phyloP scores from a whole-genome alignment of 2,113 vertebrate genomes.

The Gopherus flavomarginatus region DNA sequence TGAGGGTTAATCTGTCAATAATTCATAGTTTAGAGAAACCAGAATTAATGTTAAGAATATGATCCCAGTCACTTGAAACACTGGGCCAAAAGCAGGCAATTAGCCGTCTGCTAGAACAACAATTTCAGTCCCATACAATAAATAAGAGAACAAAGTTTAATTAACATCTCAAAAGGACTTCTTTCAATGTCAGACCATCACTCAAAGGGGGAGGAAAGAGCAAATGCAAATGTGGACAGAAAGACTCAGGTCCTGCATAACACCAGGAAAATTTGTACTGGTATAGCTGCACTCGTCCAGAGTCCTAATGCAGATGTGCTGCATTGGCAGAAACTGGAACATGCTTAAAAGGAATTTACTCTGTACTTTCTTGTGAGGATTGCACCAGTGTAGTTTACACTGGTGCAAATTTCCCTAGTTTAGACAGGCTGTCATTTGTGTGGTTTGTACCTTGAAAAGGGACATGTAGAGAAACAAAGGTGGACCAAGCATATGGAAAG shows the following conservation, averaged over 20 bases:
- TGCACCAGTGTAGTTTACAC: too few relatives aligned
- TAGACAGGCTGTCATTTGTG: not conserved
- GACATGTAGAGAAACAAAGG: not conserved
- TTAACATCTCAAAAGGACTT: not conserved
- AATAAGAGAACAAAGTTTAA: not conserved
- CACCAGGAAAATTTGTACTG: not conserved
- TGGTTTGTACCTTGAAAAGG: not conserved
- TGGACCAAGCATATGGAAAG: not conserved
- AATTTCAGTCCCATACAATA: accelerated
- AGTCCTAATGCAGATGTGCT: not conserved
- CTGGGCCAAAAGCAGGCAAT: not conserved
- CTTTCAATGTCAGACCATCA: accelerated
- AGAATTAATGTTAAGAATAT: not conserved
- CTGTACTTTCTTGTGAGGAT: not conserved
- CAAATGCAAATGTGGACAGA: not conserved
- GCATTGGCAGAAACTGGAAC: not conserved
- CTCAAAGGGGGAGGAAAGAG: not conserved
- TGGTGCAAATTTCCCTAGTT: not conserved
- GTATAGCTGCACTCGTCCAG: not conserved
- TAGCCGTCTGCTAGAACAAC: accelerated
- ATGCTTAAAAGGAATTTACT: not conserved
- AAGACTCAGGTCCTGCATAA: not conserved
- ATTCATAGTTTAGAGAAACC: not conserved
- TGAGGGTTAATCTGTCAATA: not conserved
- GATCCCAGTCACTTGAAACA: not conserved